Conservation (phyloP, 2,888 invertebrate genomes). For the Matsumyia berberina region DNA sequence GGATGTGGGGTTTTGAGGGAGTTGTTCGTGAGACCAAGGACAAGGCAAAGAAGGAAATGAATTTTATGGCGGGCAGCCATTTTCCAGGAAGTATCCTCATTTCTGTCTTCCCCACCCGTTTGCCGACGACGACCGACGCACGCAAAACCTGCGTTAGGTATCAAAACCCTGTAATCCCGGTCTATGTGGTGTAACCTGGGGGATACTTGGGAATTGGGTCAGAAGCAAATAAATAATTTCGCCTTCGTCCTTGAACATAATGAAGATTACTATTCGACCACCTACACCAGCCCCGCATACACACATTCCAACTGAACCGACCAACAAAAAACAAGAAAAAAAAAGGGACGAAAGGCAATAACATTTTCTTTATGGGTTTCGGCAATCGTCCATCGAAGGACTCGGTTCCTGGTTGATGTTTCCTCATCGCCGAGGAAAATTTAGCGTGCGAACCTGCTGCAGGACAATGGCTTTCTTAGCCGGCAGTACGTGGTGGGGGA, state of each 20-base stretch:
- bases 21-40: conserved; percentile 5
- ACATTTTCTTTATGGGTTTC: conserved; percentile 66
- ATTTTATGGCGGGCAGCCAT: conserved; percentile 61
- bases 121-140: conserved; percentile 5
- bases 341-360: conserved; percentile 60
- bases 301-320: background rate
- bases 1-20: background rate
- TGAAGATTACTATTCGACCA: conserved; percentile 66
- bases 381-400: conserved; percentile 68
- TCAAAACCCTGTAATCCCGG: conserved; percentile 32
- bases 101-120: conserved; percentile 3
- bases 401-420: conserved; percentile 46
- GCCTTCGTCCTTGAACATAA: conserved; percentile 63
- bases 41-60: conserved; percentile 32
- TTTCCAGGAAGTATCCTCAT: conserved; percentile 45
- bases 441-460: conserved; percentile 66
- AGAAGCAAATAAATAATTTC: conserved; percentile 68
- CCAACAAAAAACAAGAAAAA: background rate
- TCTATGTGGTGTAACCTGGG: conserved; percentile 16
- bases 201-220: conserved; percentile 68
- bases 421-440: conserved; percentile 21
- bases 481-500: background rate
- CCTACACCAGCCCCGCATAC: background rate
- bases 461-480: conserved; percentile 61
- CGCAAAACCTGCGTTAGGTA: conserved; percentile 37